Conservation (phyloP, 2,113 vertebrate genomes). For the Vulpes vulpes region DNA sequence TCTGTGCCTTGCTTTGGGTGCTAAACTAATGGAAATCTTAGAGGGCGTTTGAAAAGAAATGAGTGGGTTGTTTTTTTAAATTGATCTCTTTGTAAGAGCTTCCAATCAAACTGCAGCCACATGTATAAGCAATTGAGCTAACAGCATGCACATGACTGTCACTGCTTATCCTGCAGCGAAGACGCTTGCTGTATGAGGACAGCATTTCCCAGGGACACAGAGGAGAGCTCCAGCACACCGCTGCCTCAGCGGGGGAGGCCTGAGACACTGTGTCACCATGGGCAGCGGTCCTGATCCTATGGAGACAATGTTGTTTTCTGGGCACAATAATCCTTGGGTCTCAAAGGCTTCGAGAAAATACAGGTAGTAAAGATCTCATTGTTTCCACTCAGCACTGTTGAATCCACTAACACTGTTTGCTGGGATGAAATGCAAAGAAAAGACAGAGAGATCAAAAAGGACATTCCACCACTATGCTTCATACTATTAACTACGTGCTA, state of each 20-base stretch:
- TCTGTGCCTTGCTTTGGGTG: slow-evolving; percentile 90
- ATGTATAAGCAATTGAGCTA: slow-evolving; percentile 92
- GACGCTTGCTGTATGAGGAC: slow-evolving; percentile 93
- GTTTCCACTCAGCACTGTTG: not conserved
- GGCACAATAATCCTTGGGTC: not conserved
- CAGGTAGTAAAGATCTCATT: not conserved
- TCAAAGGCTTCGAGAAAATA: not conserved
- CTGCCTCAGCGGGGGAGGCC: slow-evolving; percentile 92
- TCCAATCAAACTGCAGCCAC: slow-evolving; percentile 93
- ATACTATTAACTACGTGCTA: not conserved
- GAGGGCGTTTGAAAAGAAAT: slow-evolving; percentile 94
- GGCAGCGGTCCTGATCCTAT: slow-evolving; percentile 76
- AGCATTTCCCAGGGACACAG: slow-evolving; percentile 91
- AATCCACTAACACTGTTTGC: not conserved
- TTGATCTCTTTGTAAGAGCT: slow-evolving; percentile 93
- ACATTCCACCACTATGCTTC: not conserved
- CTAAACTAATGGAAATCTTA: slow-evolving; percentile 92
- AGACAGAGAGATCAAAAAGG: not conserved
- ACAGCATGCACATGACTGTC: slow-evolving; percentile 91
- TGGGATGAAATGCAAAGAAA: not conserved
- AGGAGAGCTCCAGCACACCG: slow-evolving; percentile 92
- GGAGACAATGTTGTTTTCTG: not conserved
- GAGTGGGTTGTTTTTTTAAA: slow-evolving; percentile 92
- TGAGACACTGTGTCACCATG: slow-evolving; percentile 90
- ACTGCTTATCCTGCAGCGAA: slow-evolving; percentile 92